Evolutionary conservation across 2,113 vertebrate species (phyloP), one percentile per base, ranked within the genome.

Genomic region (Macquaria ambigua): DNA sequence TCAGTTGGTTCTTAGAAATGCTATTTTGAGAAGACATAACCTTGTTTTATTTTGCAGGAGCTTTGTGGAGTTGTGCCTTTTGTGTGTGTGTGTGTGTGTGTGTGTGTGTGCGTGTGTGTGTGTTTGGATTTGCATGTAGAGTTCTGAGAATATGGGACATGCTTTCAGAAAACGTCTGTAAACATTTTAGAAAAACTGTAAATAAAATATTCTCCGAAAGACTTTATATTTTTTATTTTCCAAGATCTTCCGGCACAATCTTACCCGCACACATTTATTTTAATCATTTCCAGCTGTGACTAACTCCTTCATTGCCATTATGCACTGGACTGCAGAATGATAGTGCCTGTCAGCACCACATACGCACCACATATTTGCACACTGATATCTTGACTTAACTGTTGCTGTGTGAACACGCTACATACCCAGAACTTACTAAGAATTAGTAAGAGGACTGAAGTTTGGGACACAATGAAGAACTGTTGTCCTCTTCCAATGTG

Each of bases 401-500:
- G 66, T 70, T 66, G 9, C 31, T 46, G 15, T 77, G 41, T 80
- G 64, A 63, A 21, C 31, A 9, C 1, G 0, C 28, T 8, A 0
- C 23, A 39, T 63, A 74, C 31, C 20, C 21, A 74, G 77, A 83
- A 62, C 12, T 66, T 73, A 37, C 74, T 31, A 5, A 74, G 83
- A 84, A 74, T 50, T 52, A 28, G 8, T n/a, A 50, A 25, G 16
- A 43, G 72, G 59, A 71, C 28, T 25, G 69, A 80, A 70, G 67
- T 81, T 58, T 74, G 2, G 78, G 62, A 77, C 28, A 76, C 66
- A 75, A 25, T 70, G 68, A 83, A 76, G 52, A 77, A 34, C 53
- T 23, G 59, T 48, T 86, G 52, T 78, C 21, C 41, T 87, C 61
- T 34, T 58, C 20, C 39, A 16, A n/a, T 4, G 4, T 50, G 20